Percentiles rank a stretch among this genome's conserved stretches.
Evolutionary conservation across 2,797 vertebrate species (phyloP).

Genomic region (Acanthornis magna): DNA sequence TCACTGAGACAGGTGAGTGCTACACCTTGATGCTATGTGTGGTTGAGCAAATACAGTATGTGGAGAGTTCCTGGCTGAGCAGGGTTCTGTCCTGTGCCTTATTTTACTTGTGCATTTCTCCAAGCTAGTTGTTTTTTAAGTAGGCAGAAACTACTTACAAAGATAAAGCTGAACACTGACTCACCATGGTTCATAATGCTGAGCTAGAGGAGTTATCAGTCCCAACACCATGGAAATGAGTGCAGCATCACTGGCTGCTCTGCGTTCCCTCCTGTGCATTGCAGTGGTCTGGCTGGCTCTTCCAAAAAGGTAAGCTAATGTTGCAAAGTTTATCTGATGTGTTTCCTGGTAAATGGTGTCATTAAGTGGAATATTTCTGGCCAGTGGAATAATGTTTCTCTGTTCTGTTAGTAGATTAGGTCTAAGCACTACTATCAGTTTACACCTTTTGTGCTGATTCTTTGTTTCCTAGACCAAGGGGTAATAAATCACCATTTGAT

Average conservation of each 20-base stretch:
- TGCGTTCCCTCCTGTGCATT: background rate
- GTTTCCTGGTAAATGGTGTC: background rate
- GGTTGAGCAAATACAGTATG: background rate
- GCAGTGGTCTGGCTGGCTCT: background rate
- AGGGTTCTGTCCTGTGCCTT: background rate
- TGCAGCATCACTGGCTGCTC: background rate
- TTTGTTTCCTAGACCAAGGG: background rate
- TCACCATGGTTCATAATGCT: background rate
- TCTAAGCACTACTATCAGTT: background rate
- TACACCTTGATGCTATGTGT: background rate
- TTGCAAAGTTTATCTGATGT: background rate
- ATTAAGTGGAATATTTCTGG: background rate
- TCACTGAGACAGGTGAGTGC: background rate
- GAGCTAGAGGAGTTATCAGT: background rate
- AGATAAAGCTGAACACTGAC: background rate
- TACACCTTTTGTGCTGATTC: slow-evolving; percentile 15
- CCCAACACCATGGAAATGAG: background rate
- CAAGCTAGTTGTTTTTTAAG: background rate
- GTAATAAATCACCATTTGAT: background rate
- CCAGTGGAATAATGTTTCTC: background rate
- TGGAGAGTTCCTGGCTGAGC: background rate
- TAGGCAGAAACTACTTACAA: background rate
- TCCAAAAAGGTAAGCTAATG: background rate
- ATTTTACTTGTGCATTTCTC: background rate
- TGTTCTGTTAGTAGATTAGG: background rate